Evolutionary conservation across 2,888 invertebrate species (phyloP), one percentile per base, ranked within the genome.

Genomic region (Smittia sp.): DNA sequence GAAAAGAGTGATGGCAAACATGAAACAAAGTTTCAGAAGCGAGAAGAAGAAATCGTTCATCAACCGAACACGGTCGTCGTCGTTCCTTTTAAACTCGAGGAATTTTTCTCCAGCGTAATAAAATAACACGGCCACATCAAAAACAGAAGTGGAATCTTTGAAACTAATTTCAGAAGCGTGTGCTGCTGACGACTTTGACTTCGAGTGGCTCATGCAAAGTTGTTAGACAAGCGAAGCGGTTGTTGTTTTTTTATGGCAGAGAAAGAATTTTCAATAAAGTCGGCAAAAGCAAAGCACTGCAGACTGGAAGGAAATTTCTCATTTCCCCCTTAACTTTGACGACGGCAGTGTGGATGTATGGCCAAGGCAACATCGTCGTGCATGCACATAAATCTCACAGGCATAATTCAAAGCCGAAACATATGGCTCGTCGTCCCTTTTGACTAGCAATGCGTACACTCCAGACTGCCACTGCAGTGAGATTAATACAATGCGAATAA

Each of bases 151-250:
- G 39, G n/a, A 38, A 22, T 24, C 41, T 67, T 46, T 41, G n/a
- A 24, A 67, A 67, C 67, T 67, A 67, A 67, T 41, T 67, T 24
- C 13, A 15, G 38, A 41, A 67, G 67, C 67, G 67, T 67, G 67
- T 67, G 67, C 46, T 67, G 67, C 46, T 67, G 67, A 67, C 41
- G 67, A 67, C 67, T 67, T 41, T 67, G 11, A n/a, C 27, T 67
- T 41, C 38, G n/a, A 38, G 66, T 66, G 39, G 20, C 67, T 46
- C 63, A 18, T 58, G 18, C 58, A 58, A 58, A 18, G 27, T 27
- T 27, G 13, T 62, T 18, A 18, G 62, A 32, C 46, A 11, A 46
- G 38, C 15, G 46, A 11, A 7, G 11, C n/a, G 2, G 15, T 2
- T 6, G 46, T 15, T 27, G 63, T 66, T 27, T 46, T 46, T 46